phyloP scores from a whole-genome alignment of 2,113 vertebrate genomes.

The Eurypyga helias region DNA sequence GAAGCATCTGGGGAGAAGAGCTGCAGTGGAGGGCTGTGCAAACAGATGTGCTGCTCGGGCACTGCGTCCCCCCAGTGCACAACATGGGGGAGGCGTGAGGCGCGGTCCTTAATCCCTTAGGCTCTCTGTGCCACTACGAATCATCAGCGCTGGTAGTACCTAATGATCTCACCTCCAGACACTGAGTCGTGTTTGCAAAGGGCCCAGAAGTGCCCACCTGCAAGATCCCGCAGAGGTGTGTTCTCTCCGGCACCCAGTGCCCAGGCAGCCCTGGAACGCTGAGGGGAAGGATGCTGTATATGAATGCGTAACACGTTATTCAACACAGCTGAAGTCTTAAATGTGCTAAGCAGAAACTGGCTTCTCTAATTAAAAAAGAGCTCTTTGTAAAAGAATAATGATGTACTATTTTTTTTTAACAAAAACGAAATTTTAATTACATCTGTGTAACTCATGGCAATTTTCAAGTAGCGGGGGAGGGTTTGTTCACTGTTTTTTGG shows the following conservation, averaged over 20 bases:
- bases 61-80: neutral
- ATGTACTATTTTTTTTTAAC: neutral
- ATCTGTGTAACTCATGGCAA: neutral
- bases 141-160: neutral
- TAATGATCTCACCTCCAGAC: neutral
- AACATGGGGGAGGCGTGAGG: neutral
- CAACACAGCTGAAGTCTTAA: neutral
- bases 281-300: neutral
- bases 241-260: neutral
- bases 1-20: neutral
- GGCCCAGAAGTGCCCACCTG: neutral
- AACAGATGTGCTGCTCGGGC: neutral
- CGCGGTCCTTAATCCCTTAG: neutral
- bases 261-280: neutral
- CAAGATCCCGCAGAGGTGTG: neutral
- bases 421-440: constrained; percentile 36
- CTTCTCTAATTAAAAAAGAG: neutral
- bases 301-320: neutral
- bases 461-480: neutral
- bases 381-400: neutral
- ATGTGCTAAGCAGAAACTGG: neutral
- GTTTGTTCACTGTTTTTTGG: neutral
- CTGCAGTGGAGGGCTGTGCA: neutral
- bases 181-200: neutral
- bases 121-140: neutral